Evolutionary conservation across 2,113 vertebrate species (phyloP).

Genomic region (Scolopax mira): DNA sequence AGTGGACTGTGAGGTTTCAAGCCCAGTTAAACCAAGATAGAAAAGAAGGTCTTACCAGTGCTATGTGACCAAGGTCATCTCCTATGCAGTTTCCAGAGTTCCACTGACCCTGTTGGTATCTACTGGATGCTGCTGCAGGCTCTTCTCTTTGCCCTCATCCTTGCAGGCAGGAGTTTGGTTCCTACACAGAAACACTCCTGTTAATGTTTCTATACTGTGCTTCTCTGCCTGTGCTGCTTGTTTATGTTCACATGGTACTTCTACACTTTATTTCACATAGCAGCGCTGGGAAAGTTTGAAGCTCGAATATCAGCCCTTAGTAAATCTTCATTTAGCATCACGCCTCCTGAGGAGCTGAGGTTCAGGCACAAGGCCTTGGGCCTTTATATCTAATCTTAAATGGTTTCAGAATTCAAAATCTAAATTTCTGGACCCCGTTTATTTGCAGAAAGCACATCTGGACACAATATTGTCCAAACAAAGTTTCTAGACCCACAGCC

Average conservation of each 20-base stretch:
- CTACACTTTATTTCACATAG: neutral
- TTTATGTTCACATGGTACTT: accelerated
- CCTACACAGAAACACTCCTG: neutral
- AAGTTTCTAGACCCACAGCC: neutral
- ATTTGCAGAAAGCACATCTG: neutral
- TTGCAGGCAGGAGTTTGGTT: neutral
- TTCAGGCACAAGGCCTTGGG: neutral
- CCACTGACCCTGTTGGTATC: neutral
- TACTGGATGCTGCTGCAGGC: neutral
- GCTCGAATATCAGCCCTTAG: neutral
- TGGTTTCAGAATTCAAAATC: neutral
- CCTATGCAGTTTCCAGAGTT: neutral
- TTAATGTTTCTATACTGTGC: neutral
- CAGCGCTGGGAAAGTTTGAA: neutral
- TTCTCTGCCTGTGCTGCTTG: neutral
- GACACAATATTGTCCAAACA: neutral
- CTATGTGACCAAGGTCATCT: neutral
- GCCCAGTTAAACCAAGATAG: neutral
- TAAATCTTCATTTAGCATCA: neutral
- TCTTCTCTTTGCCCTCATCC: neutral
- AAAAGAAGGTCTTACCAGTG: neutral
- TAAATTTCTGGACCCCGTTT: neutral
- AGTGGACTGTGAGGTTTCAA: neutral
- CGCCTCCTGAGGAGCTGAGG: neutral
- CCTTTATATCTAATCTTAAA: neutral